phyloP scores from a whole-genome alignment of 2,797 vertebrate species.

The Poecilia velifera region DNA sequence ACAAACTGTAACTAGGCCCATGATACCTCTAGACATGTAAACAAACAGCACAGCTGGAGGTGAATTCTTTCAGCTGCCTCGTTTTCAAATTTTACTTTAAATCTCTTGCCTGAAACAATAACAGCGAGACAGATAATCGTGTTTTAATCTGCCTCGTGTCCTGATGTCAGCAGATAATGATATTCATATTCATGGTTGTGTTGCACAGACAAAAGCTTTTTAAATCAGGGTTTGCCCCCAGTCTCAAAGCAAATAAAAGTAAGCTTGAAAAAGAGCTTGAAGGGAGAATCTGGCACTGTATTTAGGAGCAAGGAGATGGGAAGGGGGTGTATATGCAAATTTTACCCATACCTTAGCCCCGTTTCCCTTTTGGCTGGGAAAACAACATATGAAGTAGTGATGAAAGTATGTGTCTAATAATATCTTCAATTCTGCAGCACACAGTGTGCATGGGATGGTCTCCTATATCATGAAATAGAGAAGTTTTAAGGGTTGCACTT shows the following conservation, averaged over 20 bases:
- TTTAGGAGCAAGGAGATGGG: slow-evolving; percentile 21
- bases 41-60: slow-evolving; percentile 71
- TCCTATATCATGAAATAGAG: neutral
- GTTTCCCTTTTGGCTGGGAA: slow-evolving; percentile 34
- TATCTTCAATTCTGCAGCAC: slow-evolving; percentile 12
- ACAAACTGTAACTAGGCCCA: slow-evolving; percentile 66
- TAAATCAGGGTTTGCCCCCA: slow-evolving; percentile 46
- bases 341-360: slow-evolving; percentile 59
- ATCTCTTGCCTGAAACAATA: slow-evolving; percentile 69
- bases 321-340: slow-evolving; percentile 42
- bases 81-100: slow-evolving; percentile 52
- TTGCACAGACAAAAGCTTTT: slow-evolving; percentile 43
- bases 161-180: slow-evolving; percentile 63
- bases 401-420: slow-evolving; percentile 12
- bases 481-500: neutral
- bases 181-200: slow-evolving; percentile 61
- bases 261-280: slow-evolving; percentile 56
- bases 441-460: neutral
- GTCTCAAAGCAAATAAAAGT: slow-evolving; percentile 49
- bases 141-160: slow-evolving; percentile 67
- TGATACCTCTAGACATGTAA: slow-evolving; percentile 68
- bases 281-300: slow-evolving; percentile 56
- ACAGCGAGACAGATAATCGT: slow-evolving; percentile 60
- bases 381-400: slow-evolving; percentile 32
- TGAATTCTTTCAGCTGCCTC: slow-evolving; percentile 64